These are phyloP conservation scores for Leucoraja erinaceus DNA, from an alignment of 2,113 vertebrate species.

Conservation along the genomic window DNA sequence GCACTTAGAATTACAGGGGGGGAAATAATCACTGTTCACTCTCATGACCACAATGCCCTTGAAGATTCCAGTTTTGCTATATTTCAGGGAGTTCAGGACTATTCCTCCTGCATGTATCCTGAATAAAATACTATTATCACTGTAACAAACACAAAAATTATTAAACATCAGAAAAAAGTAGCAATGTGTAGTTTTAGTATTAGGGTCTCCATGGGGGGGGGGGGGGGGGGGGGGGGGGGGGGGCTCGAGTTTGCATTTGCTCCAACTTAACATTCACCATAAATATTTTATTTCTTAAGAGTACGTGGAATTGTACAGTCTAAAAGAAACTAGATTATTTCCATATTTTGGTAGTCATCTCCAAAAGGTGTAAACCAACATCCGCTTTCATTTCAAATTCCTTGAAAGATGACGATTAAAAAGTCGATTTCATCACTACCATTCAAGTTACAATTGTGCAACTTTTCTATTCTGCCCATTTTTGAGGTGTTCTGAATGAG, in stretches of 20 bases:
- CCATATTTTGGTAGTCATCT: neutral
- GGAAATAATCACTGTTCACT: neutral
- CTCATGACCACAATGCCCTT: neutral
- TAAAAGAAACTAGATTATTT: neutral
- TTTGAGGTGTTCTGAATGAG: neutral
- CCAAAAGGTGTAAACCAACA: neutral
- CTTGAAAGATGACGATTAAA: neutral
- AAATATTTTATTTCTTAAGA: neutral
- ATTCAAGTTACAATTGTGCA: neutral
- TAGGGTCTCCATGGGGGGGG: neutral
- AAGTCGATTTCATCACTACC: neutral
- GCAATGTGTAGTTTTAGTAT: neutral
- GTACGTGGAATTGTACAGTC: neutral
- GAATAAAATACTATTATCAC: slow-evolving; percentile 29
- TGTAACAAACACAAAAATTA: neutral
- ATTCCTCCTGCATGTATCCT: neutral
- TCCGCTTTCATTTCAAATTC: neutral
- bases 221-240: no score
- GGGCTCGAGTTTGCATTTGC: neutral
- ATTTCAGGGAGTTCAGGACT: neutral
- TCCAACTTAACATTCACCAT: neutral
- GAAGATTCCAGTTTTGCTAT: neutral
- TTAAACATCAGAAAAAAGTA: slow-evolving; percentile 30
- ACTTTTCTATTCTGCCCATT: slow-evolving; percentile 10
- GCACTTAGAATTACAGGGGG: neutral